Percentiles rank a stretch among this genome's conserved stretches.
Evolutionary conservation across 2,797 vertebrate species (phyloP).

Genomic region (Moxostoma hubbsi): DNA sequence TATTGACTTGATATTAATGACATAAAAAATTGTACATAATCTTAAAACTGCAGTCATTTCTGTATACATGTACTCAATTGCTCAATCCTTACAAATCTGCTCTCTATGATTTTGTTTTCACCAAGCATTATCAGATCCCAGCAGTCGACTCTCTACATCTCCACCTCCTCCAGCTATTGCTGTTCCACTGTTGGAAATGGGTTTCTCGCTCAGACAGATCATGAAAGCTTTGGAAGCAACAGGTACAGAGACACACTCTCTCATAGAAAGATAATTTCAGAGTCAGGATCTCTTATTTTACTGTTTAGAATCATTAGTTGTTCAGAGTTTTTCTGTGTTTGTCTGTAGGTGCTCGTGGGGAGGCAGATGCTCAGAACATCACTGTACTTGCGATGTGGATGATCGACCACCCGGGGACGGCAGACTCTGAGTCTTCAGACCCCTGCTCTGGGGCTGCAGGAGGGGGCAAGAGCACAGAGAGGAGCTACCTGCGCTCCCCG

Average conservation of each 20-base stretch:
- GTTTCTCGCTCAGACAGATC: conserved; percentile 95
- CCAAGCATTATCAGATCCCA: conserved; percentile 93
- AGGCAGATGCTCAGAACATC: conserved; percentile 97
- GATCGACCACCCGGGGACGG: conserved; percentile 92
- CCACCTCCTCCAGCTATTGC: conserved; percentile 97
- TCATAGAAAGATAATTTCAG: not conserved
- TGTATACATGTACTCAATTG: not conserved
- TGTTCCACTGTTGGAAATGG: conserved; percentile 95
- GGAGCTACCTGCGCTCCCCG: conserved; percentile 85
- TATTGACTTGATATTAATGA: too few relatives aligned
- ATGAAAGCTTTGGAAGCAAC: conserved; percentile 97
- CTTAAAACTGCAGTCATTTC: not conserved
- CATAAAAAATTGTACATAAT: too few relatives aligned
- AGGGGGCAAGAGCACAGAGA: conserved; percentile 86
- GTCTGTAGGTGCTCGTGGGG: conserved; percentile 86
- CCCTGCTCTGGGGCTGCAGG: conserved; percentile 78
- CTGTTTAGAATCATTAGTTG: not conserved
- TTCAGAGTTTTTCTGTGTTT: not conserved
- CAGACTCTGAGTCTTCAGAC: conserved; percentile 83
- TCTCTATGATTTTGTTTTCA: conserved; percentile 21
- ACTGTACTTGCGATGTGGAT: conserved; percentile 99
- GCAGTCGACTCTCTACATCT: conserved; percentile 94
- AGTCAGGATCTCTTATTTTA: not conserved
- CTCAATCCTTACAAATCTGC: not conserved
- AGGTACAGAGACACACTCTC: conserved; percentile 71